Conservation (phyloP, 2,888 invertebrate genomes). For the Tethea ocularis region DNA sequence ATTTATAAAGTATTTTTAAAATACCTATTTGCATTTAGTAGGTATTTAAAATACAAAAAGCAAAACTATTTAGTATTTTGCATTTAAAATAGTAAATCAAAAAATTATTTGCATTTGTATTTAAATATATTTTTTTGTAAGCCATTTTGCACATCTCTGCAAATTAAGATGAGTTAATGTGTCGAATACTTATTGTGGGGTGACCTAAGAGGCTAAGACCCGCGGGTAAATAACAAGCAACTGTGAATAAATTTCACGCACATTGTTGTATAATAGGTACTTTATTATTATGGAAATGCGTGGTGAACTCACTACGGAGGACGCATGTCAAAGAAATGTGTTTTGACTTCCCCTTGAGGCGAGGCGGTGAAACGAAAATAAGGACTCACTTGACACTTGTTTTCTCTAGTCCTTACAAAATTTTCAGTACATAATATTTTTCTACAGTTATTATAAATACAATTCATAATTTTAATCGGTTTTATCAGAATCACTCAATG, state of each 20-base stretch:
- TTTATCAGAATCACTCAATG: not conserved
- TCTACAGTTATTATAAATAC: no score
- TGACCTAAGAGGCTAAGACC: slow-evolving; percentile 35
- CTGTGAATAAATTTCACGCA: slow-evolving; percentile 55
- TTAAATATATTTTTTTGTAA: no score
- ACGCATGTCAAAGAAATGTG: slow-evolving; percentile 36
- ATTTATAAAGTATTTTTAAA: no score
- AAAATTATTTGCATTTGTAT: no score
- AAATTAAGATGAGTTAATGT: slow-evolving; percentile 8
- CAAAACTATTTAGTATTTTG: no score
- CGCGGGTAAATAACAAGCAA: slow-evolving; percentile 41
- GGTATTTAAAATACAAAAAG: no score
- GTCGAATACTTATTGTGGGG: slow-evolving; percentile 11
- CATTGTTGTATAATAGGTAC: slow-evolving; percentile 38
- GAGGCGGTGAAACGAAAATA: slow-evolving; percentile 34
- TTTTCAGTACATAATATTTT: no score
- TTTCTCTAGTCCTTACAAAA: not conserved
- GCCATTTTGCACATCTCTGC: no score
- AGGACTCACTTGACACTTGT: slow-evolving; percentile 10
- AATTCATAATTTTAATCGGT: not conserved
- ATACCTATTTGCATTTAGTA: no score
- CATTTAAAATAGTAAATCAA: no score
- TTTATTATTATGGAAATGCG: slow-evolving; percentile 51
- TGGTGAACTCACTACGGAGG: slow-evolving; percentile 34
- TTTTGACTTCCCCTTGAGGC: slow-evolving; percentile 44